A percentile compares a stretch with the other conserved stretches of the same genome.
Evolutionary conservation across 2,888 invertebrate species (phyloP).

Genomic region (Erannis defoliaria): DNA sequence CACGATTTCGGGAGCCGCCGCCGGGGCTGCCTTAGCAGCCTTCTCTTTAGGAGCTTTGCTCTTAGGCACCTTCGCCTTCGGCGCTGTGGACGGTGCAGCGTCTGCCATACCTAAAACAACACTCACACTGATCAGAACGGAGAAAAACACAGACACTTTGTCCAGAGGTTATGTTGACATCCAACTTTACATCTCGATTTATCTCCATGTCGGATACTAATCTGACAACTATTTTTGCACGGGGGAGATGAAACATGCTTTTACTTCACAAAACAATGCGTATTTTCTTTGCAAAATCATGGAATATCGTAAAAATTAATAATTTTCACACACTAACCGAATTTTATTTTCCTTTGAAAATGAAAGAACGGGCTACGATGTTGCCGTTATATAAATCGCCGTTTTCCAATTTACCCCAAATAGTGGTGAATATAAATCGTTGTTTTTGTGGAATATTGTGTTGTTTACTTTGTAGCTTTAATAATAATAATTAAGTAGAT

Average conservation of each 20-base stretch:
- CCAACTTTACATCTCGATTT: slow-evolving; percentile 66
- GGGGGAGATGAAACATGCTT: slow-evolving; percentile 25
- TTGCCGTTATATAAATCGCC: slow-evolving; percentile 56
- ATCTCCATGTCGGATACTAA: slow-evolving; percentile 61
- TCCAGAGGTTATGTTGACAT: slow-evolving; percentile 82
- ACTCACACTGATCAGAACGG: slow-evolving; percentile 47
- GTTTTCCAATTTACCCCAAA: slow-evolving; percentile 20
- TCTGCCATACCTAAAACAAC: slow-evolving; percentile 88
- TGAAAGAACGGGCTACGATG: slow-evolving; percentile 69
- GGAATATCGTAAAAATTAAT: slow-evolving; percentile 51
- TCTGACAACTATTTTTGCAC: slow-evolving; percentile 52
- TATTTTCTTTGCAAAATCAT: slow-evolving; percentile 54
- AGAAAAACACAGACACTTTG: slow-evolving; percentile 44
- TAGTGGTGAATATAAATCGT: not conserved
- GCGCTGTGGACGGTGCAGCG: slow-evolving; percentile 82
- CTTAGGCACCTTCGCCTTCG: slow-evolving; percentile 85
- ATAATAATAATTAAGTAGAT: no score
- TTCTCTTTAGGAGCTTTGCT: slow-evolving; percentile 87
- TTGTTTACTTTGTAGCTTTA: no score
- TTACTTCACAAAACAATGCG: slow-evolving; percentile 36
- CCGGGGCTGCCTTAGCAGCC: slow-evolving; percentile 83
- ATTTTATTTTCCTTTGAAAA: slow-evolving; percentile 71
- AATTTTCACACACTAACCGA: slow-evolving; percentile 72
- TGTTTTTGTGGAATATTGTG: no score
- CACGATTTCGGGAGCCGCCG: slow-evolving; percentile 82